phyloP scores from a whole-genome alignment of 2,797 vertebrate genomes.

The Antrozous pallidus region DNA sequence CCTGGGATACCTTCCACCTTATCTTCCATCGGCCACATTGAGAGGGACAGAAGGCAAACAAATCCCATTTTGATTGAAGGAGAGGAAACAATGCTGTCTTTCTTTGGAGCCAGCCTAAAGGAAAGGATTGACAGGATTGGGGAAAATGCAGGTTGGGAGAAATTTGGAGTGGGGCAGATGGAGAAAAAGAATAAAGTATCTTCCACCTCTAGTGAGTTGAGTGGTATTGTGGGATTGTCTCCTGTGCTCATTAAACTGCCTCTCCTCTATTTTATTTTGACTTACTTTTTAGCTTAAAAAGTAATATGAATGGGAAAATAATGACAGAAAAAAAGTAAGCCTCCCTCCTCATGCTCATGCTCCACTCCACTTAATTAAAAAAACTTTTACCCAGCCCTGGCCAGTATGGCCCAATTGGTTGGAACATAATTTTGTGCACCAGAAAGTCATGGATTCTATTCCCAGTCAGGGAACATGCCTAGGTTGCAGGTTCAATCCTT shows the following conservation, averaged over 20 bases:
- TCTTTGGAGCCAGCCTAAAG: slow-evolving; percentile 42
- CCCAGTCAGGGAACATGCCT: background rate
- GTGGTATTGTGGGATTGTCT: background rate
- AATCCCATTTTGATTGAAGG: slow-evolving; percentile 58
- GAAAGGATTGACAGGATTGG: slow-evolving; percentile 22
- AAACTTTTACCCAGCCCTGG: background rate
- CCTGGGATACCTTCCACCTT: background rate
- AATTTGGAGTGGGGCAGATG: background rate
- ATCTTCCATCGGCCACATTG: slow-evolving; percentile 39
- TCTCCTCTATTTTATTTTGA: background rate
- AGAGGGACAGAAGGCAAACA: slow-evolving; percentile 58
- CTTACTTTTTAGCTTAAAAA: background rate
- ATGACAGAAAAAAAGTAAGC: background rate
- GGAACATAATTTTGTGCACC: background rate
- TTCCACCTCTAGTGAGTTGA: background rate
- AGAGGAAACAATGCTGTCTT: slow-evolving; percentile 57
- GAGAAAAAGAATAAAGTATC: background rate
- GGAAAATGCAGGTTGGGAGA: slow-evolving; percentile 38
- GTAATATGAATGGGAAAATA: background rate
- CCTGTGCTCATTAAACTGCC: background rate
- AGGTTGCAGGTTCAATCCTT: background rate
- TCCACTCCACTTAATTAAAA: background rate
- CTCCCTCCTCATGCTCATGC: background rate
- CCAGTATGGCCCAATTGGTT: background rate
- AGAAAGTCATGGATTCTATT: background rate